Conservation (phyloP, 1,140 invertebrate species). For the Olivierus martensii region DNA sequence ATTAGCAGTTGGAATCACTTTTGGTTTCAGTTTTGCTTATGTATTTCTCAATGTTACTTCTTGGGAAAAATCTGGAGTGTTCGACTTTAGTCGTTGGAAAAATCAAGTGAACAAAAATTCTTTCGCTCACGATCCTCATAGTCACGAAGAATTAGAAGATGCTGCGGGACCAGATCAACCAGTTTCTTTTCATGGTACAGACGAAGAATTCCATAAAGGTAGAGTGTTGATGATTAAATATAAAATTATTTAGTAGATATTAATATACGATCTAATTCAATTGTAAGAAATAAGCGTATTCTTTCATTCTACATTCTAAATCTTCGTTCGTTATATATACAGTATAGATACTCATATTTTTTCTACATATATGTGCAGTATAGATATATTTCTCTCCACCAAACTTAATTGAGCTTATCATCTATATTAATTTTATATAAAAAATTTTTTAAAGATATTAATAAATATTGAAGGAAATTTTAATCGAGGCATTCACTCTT, state of each 20-base stretch:
- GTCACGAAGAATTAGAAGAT: slow-evolving; percentile 40
- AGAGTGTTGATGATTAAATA: not conserved
- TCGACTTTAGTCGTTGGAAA: slow-evolving; percentile 4
- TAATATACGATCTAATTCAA: too few relatives aligned
- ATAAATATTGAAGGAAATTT: too few relatives aligned
- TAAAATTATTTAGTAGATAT: not conserved
- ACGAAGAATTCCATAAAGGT: slow-evolving; percentile 45
- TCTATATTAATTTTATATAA: too few relatives aligned
- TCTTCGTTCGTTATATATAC: too few relatives aligned
- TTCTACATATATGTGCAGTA: too few relatives aligned
- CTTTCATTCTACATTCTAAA: too few relatives aligned
- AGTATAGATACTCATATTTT: too few relatives aligned
- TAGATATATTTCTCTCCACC: too few relatives aligned
- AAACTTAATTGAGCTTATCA: too few relatives aligned
- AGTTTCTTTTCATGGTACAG: slow-evolving; percentile 36
- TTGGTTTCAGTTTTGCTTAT: slow-evolving; percentile 33
- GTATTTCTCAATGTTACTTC: slow-evolving; percentile 25
- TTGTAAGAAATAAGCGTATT: too few relatives aligned
- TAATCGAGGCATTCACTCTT: too few relatives aligned
- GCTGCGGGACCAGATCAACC: slow-evolving; percentile 35
- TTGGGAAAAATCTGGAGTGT: slow-evolving; percentile 18
- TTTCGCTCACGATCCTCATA: slow-evolving; percentile 38
- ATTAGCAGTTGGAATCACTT: slow-evolving; percentile 27
- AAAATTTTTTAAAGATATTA: too few relatives aligned
- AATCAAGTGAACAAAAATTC: not conserved